Evolutionary conservation across 1,140 invertebrate genomes (phyloP).

Genomic region (Brachionus plicatilis): DNA sequence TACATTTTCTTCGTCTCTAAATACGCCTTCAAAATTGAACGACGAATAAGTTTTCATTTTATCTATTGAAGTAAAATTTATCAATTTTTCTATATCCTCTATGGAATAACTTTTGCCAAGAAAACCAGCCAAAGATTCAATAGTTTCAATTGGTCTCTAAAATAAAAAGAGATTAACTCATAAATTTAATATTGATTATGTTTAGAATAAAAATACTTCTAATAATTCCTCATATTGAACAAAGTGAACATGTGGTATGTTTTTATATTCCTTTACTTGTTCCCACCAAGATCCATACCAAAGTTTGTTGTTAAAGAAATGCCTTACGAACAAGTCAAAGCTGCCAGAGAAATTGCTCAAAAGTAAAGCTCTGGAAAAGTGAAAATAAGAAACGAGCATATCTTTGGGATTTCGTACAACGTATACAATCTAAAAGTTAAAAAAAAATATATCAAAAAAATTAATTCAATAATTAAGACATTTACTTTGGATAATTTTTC

Average conservation of each 20-base stretch:
- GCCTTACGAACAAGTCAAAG: neutral
- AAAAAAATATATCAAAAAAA: neutral
- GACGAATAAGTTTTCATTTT: neutral
- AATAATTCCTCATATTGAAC: conserved; percentile 16
- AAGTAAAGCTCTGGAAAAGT: neutral
- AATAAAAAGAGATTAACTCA: neutral
- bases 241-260: neutral
- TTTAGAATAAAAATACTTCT: neutral
- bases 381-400: neutral
- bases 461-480: neutral
- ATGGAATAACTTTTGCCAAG: neutral
- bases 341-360: neutral
- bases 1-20: neutral
- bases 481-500: neutral
- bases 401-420: conserved; percentile 1
- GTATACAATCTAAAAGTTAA: neutral
- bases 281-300: conserved; percentile 27
- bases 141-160: neutral
- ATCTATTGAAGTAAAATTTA: neutral
- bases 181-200: neutral
- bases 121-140: neutral
- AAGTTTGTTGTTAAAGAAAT: neutral
- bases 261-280: neutral
- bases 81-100: neutral
- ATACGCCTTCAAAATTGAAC: neutral